Evolutionary conservation across 2,113 vertebrate genomes (phyloP).

Genomic region (Henicopernis longicauda): DNA sequence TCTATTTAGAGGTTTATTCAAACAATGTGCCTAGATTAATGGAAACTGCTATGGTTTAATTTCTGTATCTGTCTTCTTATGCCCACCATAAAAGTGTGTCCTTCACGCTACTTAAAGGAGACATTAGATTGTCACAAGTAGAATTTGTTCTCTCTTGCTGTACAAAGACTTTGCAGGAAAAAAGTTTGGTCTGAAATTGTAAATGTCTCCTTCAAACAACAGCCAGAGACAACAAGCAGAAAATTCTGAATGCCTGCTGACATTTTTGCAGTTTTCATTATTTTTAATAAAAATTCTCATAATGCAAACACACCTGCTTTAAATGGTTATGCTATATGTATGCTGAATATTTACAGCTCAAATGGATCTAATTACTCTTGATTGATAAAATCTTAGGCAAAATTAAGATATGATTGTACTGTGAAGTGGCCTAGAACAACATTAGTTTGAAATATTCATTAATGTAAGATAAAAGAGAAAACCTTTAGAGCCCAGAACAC

Average conservation of each 20-base stretch:
- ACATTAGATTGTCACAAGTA: not conserved
- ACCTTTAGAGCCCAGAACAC: not conserved
- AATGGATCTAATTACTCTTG: slow-evolving; percentile 41
- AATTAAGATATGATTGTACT: not conserved
- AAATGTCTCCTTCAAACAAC: not conserved
- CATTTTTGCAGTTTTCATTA: not conserved
- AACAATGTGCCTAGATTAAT: not conserved
- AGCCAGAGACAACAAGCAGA: not conserved
- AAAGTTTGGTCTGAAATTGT: not conserved
- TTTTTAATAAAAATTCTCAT: not conserved
- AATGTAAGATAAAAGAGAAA: not conserved
- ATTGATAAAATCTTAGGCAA: slow-evolving; percentile 37
- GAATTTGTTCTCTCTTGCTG: not conserved
- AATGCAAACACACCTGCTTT: not conserved
- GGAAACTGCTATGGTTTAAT: not conserved
- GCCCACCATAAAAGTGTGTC: not conserved
- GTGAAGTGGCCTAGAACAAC: not conserved
- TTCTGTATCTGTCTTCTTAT: not conserved
- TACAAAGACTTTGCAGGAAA: not conserved
- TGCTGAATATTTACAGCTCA: slow-evolving; percentile 2
- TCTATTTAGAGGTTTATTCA: not conserved
- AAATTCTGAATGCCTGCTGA: not conserved
- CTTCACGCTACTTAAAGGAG: not conserved
- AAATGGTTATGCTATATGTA: not conserved
- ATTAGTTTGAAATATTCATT: slow-evolving; percentile 30